Evolutionary conservation across 1,140 invertebrate species (phyloP).

Genomic region (Scaptodrosophila lebanonensis): DNA sequence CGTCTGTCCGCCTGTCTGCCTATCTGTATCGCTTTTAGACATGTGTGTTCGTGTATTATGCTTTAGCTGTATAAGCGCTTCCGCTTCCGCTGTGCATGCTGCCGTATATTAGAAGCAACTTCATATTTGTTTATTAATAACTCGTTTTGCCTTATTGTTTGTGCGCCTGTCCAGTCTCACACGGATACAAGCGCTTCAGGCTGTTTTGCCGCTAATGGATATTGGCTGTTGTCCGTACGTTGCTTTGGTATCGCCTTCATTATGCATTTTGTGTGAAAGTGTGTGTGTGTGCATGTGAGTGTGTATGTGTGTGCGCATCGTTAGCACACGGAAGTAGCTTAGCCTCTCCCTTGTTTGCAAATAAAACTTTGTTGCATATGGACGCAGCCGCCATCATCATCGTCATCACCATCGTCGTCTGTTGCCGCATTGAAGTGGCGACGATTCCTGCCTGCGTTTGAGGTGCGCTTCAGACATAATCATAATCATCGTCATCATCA

Average conservation of each 20-base stretch:
- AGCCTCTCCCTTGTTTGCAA: constrained; percentile 33
- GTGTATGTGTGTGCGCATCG: constrained; percentile 25
- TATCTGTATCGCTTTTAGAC: constrained; percentile 1
- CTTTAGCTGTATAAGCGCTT: constrained; percentile 44
- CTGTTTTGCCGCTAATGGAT: constrained; percentile 62
- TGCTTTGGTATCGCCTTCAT: no score
- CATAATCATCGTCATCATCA: neutral
- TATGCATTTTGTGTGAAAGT: constrained; percentile 44
- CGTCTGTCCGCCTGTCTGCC: neutral
- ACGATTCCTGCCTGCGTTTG: constrained; percentile 52
- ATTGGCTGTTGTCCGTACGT: constrained; percentile 55
- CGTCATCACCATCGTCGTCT: constrained; percentile 10
- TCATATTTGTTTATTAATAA: constrained; percentile 57
- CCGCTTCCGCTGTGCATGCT: constrained; percentile 70
- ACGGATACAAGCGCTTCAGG: constrained; percentile 41
- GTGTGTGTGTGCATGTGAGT: no score
- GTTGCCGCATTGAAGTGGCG: constrained; percentile 36
- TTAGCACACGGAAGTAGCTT: constrained; percentile 51
- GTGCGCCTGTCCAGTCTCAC: constrained; percentile 37
- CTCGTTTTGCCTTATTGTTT: constrained; percentile 47
- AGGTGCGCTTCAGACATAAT: constrained; percentile 41
- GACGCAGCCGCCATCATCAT: constrained; percentile 21
- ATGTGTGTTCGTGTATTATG: constrained; percentile 28
- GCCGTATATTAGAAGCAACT: constrained; percentile 39
- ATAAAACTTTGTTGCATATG: constrained; percentile 66